Evolutionary conservation across 2,888 invertebrate species (phyloP), one percentile per base, ranked within the genome.

Genomic region (Lacanobia oleracea): DNA sequence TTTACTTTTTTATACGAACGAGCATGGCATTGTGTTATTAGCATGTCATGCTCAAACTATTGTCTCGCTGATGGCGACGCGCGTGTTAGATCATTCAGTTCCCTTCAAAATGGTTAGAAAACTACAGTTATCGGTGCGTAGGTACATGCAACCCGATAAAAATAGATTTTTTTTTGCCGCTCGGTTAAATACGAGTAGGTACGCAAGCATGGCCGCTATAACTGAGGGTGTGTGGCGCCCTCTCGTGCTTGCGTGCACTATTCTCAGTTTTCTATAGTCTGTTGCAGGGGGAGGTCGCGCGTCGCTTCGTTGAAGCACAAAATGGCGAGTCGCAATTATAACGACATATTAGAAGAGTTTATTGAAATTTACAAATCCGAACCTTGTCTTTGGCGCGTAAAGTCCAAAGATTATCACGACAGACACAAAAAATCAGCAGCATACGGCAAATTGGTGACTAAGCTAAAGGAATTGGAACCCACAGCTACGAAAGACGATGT

Each of bases 351-450:
- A 56, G 40, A 65, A 65, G 64, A 65, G 18, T 65, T 65, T 40
- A 56, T 65, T 10, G 10, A 40, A 23, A 65, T 57, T 75, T 71
- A 77, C 65, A 51, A 71, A 23, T 80, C 57, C 66, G 83, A 75
- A 83, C 67, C 67, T 9, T 67, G 67, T 60, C 50, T 71, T 33
- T 71, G 67, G 37, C 67, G 37, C 50, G 60, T 67, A 40, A 67
- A 60, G 37, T n/a, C 23, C 37, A 67, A 60, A 67, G 67, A 50
- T 9, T 67, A 67, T 60, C 67, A 67, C 48, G 37, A 67, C 23
- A 50, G 60, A 67, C 18, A 60, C 18, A 67, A 67, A 67, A 18
- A 23, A 60, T 37, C 48, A 12, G 5, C 14, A 37, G 67, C 54
- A 9, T 60, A 67, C 18, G 37, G 1, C 21, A 67, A 48, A 33